phyloP scores from a whole-genome alignment of 2,113 vertebrate species.

The Plectropomus leopardus region DNA sequence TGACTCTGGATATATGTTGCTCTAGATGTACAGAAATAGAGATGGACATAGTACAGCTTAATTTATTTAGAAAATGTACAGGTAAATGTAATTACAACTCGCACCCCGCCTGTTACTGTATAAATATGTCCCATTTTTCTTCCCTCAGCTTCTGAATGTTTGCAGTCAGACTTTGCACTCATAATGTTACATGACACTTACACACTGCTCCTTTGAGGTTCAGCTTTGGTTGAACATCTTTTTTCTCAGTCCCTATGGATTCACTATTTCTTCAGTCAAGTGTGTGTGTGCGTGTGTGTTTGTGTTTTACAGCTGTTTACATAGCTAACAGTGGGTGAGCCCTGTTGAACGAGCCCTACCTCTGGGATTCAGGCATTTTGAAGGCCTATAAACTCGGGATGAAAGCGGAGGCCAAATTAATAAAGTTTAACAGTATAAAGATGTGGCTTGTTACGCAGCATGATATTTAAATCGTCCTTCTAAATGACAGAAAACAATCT shows the following conservation, averaged over 20 bases:
- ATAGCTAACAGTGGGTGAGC: constrained; percentile 71
- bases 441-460: constrained; percentile 67
- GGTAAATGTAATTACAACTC: background rate
- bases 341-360: constrained; percentile 57
- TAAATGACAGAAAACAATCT: constrained; percentile 61
- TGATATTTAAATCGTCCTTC: constrained; percentile 50
- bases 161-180: background rate
- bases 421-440: constrained; percentile 77
- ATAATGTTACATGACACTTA: background rate
- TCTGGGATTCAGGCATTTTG: constrained; percentile 46
- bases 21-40: too few species aligned
- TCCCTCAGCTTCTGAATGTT: background rate
- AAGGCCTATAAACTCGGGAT: constrained; percentile 69
- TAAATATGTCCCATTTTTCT: background rate
- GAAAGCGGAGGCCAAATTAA: constrained; percentile 80
- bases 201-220: constrained; percentile 5
- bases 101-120: background rate
- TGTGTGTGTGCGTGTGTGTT: constrained; percentile 46
- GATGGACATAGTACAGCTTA: too few species aligned
- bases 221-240: constrained; percentile 47
- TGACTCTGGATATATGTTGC: too few species aligned
- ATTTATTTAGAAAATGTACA: too few species aligned
- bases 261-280: constrained; percentile 45
- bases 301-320: constrained; percentile 74
- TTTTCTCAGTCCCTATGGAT: constrained; percentile 41